Base-by-base conservation (phyloP, 2,888 invertebrate species). In the Galerucella pusilla region DNA sequence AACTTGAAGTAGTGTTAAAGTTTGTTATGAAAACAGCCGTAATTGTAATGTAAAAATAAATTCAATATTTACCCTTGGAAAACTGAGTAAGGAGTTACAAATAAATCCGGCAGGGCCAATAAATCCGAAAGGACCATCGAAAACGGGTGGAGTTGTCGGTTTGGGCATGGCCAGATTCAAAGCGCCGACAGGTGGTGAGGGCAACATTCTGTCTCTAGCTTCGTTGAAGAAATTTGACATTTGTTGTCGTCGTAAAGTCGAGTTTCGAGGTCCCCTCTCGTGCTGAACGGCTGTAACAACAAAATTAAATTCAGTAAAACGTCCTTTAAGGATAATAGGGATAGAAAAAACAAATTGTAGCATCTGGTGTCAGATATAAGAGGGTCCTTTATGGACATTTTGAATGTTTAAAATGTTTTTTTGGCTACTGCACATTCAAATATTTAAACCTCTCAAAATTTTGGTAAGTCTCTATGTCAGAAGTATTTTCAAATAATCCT, bases 181-280 rank as follows among this genome's bases (percentile, higher is more conserved):
- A n/a, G 88, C 85, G 1, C 86, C 83, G 2, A 88, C 85, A 11
- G 86, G 84, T 9, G 85, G 79, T 5, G 81, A 77, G 45, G 88
- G 83, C 71, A 86, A 84, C 46, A 88, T 84, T 71, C 83, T 76
- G 1, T 85, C 85, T 28, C 84, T 84, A 1, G 87, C 90, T 70
- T 94, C 95, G 84, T 94, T 94, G 82, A 94, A 90, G 84, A 92
- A 94, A 80, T 95, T 88, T 2, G 95, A 94, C 93, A 98, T 96
- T 89, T 98, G 98, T 89, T 98, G 98, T 14, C 97, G 92, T 6
- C 97, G 92, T 49, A 99, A 90, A 0, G 98, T 98, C 0, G 98
- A 97, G 86, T 96, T 98, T 65, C 99, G 91, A 1, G 99, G 99
- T 0, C 99, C 99, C 78, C 99, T 91, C 88, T 99, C 99, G 86